Evolutionary conservation across 1,140 invertebrate genomes (phyloP), one percentile per base, ranked within the genome.

Genomic region (Schlechtendalia chinensis): DNA sequence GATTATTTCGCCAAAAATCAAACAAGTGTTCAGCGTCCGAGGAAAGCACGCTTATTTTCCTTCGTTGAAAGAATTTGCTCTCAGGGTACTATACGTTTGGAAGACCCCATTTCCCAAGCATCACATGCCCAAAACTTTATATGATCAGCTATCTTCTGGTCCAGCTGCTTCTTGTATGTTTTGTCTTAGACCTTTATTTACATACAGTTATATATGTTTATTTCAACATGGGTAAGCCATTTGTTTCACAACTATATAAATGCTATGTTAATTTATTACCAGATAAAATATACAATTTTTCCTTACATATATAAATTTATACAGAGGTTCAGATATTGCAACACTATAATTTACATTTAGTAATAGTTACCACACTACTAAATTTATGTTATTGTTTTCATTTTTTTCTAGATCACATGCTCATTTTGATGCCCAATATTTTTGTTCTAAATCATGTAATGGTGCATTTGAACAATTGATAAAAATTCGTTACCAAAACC

Each of bases 371-470:
- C n/a, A n/a, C n/a, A n/a, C n/a, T n/a, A n/a, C n/a, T n/a, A n/a
- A n/a, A n/a, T n/a, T n/a, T n/a, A n/a, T n/a, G n/a, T n/a, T n/a
- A n/a, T n/a, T n/a, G n/a, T n/a, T n/a, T n/a, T n/a, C n/a, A 39
- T 59, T 77, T 24, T 63, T 61, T 79, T 79, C 27, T 39, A 79
- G 56, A 61, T 45, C 58, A 27, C 32, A 63, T 11, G 29, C 22
- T 29, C 75, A 61, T 53, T 24, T 79, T 19, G 24, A 79, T 45
- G 75, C 58, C 1, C 75, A 61, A 61, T 79, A 61, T 79, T 79
- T 79, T 59, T 79, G 75, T 61, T 79, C 75, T 10, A 79, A 79
- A 79, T 58, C 56, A 1, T 79, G 75, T 50, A 39, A 79, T 27
- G 24, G 39, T 19, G 39, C 39, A 24, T 79, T 47, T 63, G 27